Percentiles rank a stretch among this genome's conserved stretches.
These are phyloP conservation scores for Tachina lurida DNA, from an alignment of 2,888 invertebrate genomes.

Conservation along the genomic window DNA sequence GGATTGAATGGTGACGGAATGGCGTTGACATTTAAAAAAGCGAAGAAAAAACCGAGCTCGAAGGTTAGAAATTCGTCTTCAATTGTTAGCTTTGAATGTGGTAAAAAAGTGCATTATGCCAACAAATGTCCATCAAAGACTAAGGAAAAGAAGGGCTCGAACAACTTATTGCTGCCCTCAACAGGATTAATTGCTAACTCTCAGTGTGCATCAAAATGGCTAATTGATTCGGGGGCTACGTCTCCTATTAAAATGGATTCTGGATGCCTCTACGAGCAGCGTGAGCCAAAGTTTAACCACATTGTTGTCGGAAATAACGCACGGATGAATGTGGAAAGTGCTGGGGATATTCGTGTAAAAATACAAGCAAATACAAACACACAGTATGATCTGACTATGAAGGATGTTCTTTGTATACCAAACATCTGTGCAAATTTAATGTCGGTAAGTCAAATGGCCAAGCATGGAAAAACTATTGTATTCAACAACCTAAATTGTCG, in stretches of 20 bases:
- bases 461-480: no score
- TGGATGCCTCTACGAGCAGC: constrained; percentile 25
- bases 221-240: constrained; percentile 51
- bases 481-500: no score
- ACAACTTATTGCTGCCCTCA: constrained; percentile 20
- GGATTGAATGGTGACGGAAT: constrained; percentile 19
- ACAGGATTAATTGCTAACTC: constrained; percentile 53
- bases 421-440: no score
- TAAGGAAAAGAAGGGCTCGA: background rate
- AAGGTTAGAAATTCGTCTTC: constrained; percentile 22
- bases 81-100: constrained; percentile 48
- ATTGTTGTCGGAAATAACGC: constrained; percentile 43
- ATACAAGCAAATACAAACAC: no score
- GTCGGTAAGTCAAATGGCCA: no score
- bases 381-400: no score
- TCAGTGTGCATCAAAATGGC: constrained; percentile 50
- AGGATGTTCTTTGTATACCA: no score
- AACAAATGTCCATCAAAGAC: constrained; percentile 53
- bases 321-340: constrained; percentile 19
- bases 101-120: constrained; percentile 49
- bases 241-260: constrained; percentile 62
- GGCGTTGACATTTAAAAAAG: background rate
- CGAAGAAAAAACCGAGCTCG: background rate
- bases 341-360: no score
- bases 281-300: constrained; percentile 47